Evolutionary conservation across 2,113 vertebrate genomes (phyloP).

Genomic region (Plecturocebus donacophilus): DNA sequence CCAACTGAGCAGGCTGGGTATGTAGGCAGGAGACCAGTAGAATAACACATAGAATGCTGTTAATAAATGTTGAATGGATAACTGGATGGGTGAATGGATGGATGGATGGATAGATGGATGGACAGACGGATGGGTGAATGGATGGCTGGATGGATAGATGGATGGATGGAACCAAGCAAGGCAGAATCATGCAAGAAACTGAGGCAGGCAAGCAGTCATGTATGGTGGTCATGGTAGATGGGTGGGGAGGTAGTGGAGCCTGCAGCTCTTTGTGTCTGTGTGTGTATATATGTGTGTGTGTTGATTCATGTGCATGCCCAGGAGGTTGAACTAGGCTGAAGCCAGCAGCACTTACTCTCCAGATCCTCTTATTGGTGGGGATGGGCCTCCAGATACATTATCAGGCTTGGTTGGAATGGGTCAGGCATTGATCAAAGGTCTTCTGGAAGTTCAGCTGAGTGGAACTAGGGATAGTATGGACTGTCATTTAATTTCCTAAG

Average conservation of each 20-base stretch:
- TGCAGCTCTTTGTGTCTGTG: neutral
- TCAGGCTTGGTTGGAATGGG: neutral
- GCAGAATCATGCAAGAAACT: neutral
- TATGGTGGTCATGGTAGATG: neutral
- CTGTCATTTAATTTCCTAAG: neutral
- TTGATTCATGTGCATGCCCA: neutral
- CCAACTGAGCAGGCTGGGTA: neutral
- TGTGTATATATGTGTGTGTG: neutral
- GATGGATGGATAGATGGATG: neutral
- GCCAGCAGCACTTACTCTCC: neutral
- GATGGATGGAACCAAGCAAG: neutral
- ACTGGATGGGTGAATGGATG: neutral
- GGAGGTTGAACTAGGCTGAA: neutral
- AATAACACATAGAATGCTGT: neutral
- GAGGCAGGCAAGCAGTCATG: neutral
- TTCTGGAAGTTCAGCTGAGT: neutral
- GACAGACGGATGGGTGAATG: neutral
- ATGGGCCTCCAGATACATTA: neutral
- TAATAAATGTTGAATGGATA: neutral
- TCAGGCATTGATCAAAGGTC: neutral
- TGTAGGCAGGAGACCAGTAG: neutral
- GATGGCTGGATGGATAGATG: too few relatives aligned
- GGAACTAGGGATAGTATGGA: neutral
- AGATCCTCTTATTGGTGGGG: neutral
- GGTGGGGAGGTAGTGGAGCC: too few relatives aligned